phyloP scores from a whole-genome alignment of 2,113 vertebrate species.

The Astur gentilis region DNA sequence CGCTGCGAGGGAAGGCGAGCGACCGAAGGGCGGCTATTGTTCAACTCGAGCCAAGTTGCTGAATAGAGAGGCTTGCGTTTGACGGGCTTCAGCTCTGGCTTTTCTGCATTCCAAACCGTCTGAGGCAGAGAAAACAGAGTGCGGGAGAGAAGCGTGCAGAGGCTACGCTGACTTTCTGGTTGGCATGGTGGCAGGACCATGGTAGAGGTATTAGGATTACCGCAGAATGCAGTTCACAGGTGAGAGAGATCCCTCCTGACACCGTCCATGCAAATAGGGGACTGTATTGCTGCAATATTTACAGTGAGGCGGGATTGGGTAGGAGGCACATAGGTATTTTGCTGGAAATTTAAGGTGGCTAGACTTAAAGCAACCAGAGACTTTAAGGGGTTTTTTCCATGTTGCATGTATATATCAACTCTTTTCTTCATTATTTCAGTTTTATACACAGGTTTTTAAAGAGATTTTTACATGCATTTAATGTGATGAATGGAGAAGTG shows the following conservation, averaged over 20 bases:
- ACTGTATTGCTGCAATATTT: background rate
- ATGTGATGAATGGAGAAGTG: background rate
- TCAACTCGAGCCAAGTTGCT: constrained; percentile 41
- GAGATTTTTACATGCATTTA: background rate
- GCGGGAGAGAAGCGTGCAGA: background rate
- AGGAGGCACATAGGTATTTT: background rate
- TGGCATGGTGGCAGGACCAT: constrained; percentile 61
- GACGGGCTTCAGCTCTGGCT: constrained; percentile 70
- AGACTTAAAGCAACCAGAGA: background rate
- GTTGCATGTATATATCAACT: background rate
- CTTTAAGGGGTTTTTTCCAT: background rate
- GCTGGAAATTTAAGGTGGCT: background rate
- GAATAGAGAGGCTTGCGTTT: constrained; percentile 41
- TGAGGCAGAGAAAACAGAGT: constrained; percentile 18
- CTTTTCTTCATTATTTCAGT: background rate
- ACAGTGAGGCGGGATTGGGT: background rate
- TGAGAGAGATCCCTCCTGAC: constrained; percentile 62
- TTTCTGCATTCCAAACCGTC: constrained; percentile 76
- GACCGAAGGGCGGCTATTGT: constrained; percentile 63
- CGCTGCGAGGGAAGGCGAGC: background rate
- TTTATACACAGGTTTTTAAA: background rate
- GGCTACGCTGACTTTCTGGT: constrained; percentile 25
- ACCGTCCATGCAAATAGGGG: background rate
- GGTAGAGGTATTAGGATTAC: constrained; percentile 45
- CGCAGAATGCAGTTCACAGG: constrained; percentile 74